Percentiles rank a stretch among this genome's conserved stretches.
Conservation (phyloP, 2,797 vertebrate genomes). For the Molossus alvarezi region DNA sequence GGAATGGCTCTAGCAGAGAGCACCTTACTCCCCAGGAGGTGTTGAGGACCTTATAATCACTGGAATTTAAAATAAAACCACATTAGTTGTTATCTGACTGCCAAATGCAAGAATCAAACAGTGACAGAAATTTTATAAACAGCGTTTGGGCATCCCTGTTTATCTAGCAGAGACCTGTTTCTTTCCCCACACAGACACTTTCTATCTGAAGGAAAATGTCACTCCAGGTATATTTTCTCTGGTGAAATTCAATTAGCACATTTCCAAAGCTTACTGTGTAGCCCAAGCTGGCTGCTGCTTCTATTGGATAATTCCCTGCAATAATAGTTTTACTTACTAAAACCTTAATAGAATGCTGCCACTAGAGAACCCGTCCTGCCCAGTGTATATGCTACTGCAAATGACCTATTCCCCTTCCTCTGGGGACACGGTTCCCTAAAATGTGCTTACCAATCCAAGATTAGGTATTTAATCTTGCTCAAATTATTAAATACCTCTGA, state of each 20-base stretch:
- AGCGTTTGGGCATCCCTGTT: conserved; percentile 2
- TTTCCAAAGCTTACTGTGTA: conserved; percentile 51
- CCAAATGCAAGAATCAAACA: conserved; percentile 17
- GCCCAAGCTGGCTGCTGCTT: background rate
- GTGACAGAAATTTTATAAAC: conserved; percentile 30
- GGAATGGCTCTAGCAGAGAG: background rate
- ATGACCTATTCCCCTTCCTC: background rate
- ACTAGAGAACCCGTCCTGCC: background rate
- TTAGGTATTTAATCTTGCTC: background rate
- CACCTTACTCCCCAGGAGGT: conserved; percentile 5
- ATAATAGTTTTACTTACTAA: conserved; percentile 69
- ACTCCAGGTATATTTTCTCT: conserved; percentile 27
- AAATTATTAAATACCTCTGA: background rate
- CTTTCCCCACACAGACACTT: background rate
- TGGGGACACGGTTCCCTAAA: background rate
- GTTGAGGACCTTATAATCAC: background rate
- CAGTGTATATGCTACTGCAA: background rate
- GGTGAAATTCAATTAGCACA: conserved; percentile 66
- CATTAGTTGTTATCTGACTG: conserved; percentile 53
- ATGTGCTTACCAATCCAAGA: background rate
- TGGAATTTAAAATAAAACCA: conserved; percentile 68
- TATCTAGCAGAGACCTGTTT: conserved; percentile 37
- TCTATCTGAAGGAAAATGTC: conserved; percentile 56
- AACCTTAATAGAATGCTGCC: conserved; percentile 40
- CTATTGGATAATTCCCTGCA: conserved; percentile 41